Base-by-base conservation (phyloP, 92 coral and sea anemone genomes). In the Hydrozoanthus gracilis region DNA sequence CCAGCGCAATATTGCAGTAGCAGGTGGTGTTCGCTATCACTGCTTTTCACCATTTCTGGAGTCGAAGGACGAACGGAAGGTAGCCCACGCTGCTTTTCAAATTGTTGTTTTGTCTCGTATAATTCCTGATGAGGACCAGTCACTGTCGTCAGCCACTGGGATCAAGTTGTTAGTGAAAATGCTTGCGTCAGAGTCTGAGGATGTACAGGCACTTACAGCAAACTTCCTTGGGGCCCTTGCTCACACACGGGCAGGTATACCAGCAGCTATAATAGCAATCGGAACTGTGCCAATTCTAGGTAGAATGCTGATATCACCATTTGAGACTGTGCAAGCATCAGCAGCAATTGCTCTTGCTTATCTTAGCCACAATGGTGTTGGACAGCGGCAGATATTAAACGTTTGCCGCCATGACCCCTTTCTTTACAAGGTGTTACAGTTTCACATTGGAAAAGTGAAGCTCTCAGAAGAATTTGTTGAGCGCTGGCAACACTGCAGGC, bases 401-500 rank as follows among this genome's bases (percentile, higher is more conserved):
- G 89, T 93, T 47, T 97, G 99, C 73, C 95, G 99, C 4, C 96
- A 87, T 60, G 92, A 97, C 49, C 99, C 99, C 27, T 92, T 92
- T 86, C 92, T 95, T 60, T 97, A 88, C 55, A 90, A 91, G 69
- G 96, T 94, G 51, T 72, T 97, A 46, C 98, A 92, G 94, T 90
- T 91, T 74, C 95, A 97, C 83, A 94, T 96, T 52, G 96, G 95
- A 86, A 97, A 95, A 51, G 98, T 97, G 35, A 97, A 93, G 78
- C 93, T 97, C 55, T 97, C 99, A 3, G 94, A 95, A 9, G 95
- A 95, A 61, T 97, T 97, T 92, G 91, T 95, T 51, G 98, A 95
- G 72, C 91, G 99, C 86, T 97, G 99, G 99, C 93, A 97, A 75
- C 99, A 97, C 82, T 97, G 95, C 88, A 92, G 89, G 87, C 90